These are phyloP conservation scores for Halictus rubicundus DNA, from an alignment of 1,140 invertebrate species.

Conservation along the genomic window DNA sequence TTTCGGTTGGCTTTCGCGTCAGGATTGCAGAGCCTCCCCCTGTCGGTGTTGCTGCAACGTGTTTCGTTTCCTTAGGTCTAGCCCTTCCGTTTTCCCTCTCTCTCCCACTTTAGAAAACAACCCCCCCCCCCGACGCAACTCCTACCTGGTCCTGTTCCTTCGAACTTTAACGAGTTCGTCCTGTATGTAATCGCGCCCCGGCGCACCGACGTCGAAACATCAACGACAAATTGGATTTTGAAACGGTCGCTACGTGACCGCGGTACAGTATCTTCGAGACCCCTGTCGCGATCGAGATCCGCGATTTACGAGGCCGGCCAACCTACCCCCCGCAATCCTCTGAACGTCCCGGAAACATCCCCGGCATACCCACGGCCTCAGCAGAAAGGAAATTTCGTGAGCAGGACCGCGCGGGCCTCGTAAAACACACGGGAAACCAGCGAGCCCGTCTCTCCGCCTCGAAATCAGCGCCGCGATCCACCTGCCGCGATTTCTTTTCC, in stretches of 20 bases:
- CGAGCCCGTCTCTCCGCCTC: background rate
- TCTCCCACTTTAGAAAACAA: background rate
- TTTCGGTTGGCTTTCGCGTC: conserved; percentile 36
- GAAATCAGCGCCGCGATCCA: background rate
- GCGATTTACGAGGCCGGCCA: conserved; percentile 33
- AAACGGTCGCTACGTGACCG: conserved; percentile 49
- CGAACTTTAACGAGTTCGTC: conserved; percentile 48
- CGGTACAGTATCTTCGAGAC: conserved; percentile 31
- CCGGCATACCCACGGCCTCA: no score
- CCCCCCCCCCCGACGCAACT: background rate
- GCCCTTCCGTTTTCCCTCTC: no score
- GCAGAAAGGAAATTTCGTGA: conserved; percentile 1
- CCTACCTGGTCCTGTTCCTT: background rate
- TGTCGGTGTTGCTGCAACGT: background rate
- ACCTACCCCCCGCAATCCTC: no score
- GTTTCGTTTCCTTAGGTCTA: background rate
- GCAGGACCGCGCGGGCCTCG: background rate
- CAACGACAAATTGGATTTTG: conserved; percentile 53
- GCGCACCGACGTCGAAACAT: conserved; percentile 38
- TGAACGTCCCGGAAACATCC: no score
- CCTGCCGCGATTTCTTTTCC: background rate
- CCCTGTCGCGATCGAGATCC: conserved; percentile 6
- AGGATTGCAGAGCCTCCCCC: conserved; percentile 27
- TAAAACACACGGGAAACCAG: conserved; percentile 9
- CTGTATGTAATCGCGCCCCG: conserved; percentile 41